These are phyloP conservation scores for Melieria crassipennis DNA, from an alignment of 2,888 invertebrate genomes.

Conservation along the genomic window DNA sequence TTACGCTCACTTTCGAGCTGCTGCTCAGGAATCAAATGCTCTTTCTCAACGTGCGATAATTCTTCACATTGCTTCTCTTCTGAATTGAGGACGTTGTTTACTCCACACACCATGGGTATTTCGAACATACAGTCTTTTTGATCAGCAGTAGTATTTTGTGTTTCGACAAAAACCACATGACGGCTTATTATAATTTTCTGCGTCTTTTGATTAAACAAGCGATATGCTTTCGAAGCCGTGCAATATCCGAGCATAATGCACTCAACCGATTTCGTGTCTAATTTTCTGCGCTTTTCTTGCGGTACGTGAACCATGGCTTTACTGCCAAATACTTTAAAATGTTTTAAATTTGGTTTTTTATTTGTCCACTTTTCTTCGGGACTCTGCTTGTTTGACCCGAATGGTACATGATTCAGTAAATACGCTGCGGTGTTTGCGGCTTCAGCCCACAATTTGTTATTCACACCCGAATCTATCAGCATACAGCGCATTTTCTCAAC, in stretches of 20 bases:
- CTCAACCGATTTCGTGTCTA: conserved; percentile 18
- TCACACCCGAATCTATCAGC: conserved; percentile 11
- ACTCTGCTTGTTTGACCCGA: conserved; percentile 5
- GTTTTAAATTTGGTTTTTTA: conserved; percentile 22
- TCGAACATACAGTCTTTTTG: conserved; percentile 11
- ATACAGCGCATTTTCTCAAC: conserved; percentile 4
- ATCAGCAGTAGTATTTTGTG: background rate
- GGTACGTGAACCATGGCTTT: conserved; percentile 19
- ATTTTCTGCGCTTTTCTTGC: conserved; percentile 15
- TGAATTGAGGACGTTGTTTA: conserved; percentile 12
- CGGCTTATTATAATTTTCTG: conserved; percentile 21
- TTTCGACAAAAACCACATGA: conserved; percentile 15
- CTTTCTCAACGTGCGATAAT: background rate
- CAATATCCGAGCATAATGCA: conserved; percentile 19
- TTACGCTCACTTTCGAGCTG: background rate
- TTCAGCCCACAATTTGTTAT: conserved; percentile 11
- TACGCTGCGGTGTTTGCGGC: conserved; percentile 15
- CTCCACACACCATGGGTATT: background rate
- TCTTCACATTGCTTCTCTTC: conserved; percentile 1
- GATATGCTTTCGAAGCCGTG: conserved; percentile 17
- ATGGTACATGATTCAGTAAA: conserved; percentile 18
- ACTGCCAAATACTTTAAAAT: conserved; percentile 12
- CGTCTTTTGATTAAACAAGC: conserved; percentile 18
- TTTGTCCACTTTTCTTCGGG: conserved; percentile 23
- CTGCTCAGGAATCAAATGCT: conserved; percentile 1